Base-by-base conservation (phyloP, 2,888 invertebrate genomes). In the Tiliacea citrago region DNA sequence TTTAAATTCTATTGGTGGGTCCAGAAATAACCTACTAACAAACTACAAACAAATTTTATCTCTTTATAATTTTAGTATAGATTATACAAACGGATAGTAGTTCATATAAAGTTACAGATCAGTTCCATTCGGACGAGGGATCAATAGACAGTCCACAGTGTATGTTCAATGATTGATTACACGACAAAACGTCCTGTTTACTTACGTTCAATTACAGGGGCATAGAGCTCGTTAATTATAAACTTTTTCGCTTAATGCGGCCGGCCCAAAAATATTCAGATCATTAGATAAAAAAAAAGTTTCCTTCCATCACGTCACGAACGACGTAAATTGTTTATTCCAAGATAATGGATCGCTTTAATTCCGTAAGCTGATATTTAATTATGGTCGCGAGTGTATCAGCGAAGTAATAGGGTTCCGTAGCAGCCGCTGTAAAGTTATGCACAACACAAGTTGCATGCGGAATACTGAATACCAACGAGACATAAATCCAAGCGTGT, bases 401-500 rank as follows among this genome's bases (percentile, higher is more conserved):
- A 79, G 62, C 53, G 49, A 47, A n/a, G 75, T 73, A 69, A 79
- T 77, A 75, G 55, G 47, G 79, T 76, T 75, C 71, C 75, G 84
- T 67, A 51, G 75, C 71, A 68, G 68, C 39, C 51, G 58, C 69
- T 66, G 75, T 77, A 75, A 87, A 83, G 86, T 77, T 80, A 87
- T 86, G 82, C 79, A 84, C 77, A 77, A 77, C 82, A 84, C 84
- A 86, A 86, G 80, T 87, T 81, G 88, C 84, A 86, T 79, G 83
- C 76, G 77, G 84, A 87, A 87, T 82, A 86, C 77, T 84, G 86
- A 87, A 87, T 86, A 88, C 72, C 86, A 88, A 88, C 84, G 74
- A 78, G 82, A 83, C 89, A 90, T 93, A 93, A 93, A 94, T 93
- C 89, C 81, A 83, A 86, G 85, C 84, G 88, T 90, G 86, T 88